These are phyloP conservation scores for Ceratina australensis DNA, from an alignment of 1,140 invertebrate genomes.

Conservation along the genomic window DNA sequence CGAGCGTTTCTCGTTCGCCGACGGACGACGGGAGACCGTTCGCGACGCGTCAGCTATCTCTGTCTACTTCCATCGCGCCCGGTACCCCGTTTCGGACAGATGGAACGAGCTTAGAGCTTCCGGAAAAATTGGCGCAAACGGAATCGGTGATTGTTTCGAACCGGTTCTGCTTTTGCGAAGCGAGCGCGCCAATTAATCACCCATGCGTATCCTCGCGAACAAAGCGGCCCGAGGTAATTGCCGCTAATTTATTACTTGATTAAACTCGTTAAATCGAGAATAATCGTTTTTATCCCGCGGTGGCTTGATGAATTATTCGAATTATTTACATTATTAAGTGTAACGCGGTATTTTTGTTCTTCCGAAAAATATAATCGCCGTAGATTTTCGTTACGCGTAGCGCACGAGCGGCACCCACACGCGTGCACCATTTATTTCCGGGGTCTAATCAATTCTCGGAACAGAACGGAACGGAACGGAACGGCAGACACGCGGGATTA, in stretches of 20 bases:
- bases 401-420: neutral
- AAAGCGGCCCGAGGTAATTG: neutral
- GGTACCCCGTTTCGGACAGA: conserved; percentile 37
- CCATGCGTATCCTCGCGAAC: neutral
- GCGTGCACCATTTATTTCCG: conserved; percentile 69
- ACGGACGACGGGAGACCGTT: conserved; percentile 42
- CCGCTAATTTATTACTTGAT: conserved; percentile 20
- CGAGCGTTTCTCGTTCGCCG: conserved; percentile 58
- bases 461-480: conserved; percentile 70
- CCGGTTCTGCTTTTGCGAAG: neutral
- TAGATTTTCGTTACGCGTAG: neutral
- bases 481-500: conserved; percentile 61
- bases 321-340: neutral
- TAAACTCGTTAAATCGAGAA: neutral
- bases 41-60: conserved; percentile 23
- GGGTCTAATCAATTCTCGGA: conserved; percentile 73
- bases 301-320: neutral
- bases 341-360: neutral
- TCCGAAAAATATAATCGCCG: neutral
- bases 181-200: conserved; percentile 8
- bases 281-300: neutral
- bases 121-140: conserved; percentile 38
- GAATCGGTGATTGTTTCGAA: conserved; percentile 31
- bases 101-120: conserved; percentile 29
- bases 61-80: neutral